These are phyloP conservation scores for Brachionus rubens DNA, from an alignment of 1,140 invertebrate species.

Conservation along the genomic window DNA sequence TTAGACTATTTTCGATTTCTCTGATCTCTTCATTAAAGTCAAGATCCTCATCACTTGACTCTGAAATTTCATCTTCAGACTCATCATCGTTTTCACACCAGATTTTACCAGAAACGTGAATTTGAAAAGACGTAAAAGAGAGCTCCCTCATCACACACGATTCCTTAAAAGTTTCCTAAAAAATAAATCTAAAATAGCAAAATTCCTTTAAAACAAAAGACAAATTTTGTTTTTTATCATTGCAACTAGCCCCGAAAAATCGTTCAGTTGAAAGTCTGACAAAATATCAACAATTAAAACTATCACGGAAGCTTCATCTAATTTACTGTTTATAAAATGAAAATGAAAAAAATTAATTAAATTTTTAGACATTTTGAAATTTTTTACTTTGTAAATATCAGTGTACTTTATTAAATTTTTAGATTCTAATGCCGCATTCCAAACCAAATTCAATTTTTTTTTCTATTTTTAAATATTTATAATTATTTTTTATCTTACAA, in stretches of 20 bases:
- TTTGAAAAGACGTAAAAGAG: constrained; percentile 14
- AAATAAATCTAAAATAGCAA: too few relatives aligned
- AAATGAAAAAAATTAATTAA: too few relatives aligned
- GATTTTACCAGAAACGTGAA: neutral
- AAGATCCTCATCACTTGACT: neutral
- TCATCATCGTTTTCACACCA: neutral
- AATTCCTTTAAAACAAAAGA: too few relatives aligned
- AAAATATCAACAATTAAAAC: neutral
- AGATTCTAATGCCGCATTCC: too few relatives aligned
- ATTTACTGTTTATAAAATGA: neutral
- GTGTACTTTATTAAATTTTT: too few relatives aligned
- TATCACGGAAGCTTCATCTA: constrained; percentile 2
- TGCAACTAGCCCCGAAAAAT: neutral
- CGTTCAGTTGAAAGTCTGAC: neutral
- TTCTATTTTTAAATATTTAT: too few relatives aligned
- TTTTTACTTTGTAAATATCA: too few relatives aligned
- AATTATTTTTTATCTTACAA: too few relatives aligned
- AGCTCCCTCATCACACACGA: too few relatives aligned
- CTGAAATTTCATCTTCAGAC: neutral
- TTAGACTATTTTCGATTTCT: neutral
- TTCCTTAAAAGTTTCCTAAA: too few relatives aligned
- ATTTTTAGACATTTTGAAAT: too few relatives aligned
- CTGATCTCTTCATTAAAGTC: neutral
- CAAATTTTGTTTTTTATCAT: neutral
- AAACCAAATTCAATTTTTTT: too few relatives aligned